phyloP scores from a whole-genome alignment of 64 coral and sea anemone species.

The Pocillopora verrucosa region DNA sequence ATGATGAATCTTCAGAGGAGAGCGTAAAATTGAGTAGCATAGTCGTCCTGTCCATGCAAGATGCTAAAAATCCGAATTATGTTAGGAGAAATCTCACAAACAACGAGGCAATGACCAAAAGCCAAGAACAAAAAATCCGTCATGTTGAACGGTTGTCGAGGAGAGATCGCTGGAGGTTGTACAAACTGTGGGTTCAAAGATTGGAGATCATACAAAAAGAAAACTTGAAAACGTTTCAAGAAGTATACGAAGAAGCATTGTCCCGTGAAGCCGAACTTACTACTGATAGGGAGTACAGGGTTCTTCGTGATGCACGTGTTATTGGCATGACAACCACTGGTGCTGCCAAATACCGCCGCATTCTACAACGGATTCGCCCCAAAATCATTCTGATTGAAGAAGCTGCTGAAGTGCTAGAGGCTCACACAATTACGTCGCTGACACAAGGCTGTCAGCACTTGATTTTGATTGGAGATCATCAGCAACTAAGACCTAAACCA shows the following conservation, averaged over 20 bases:
- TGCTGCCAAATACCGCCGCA: constrained; percentile 51
- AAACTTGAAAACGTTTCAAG: constrained; percentile 26
- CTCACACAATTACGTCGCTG: constrained; percentile 65
- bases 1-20: background rate
- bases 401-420: constrained; percentile 75
- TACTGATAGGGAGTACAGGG: constrained; percentile 18
- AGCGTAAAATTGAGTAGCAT: background rate
- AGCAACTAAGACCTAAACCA: constrained; percentile 84
- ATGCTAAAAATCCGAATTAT: background rate
- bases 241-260: background rate
- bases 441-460: constrained; percentile 75
- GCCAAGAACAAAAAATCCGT: background rate
- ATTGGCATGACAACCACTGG: constrained; percentile 88
- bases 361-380: constrained; percentile 56
- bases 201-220: constrained; percentile 23
- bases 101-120: background rate
- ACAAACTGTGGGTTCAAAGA: constrained; percentile 51
- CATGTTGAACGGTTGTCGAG: background rate
- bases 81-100: constrained; percentile 30
- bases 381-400: background rate
- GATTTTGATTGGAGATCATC: constrained; percentile 89
- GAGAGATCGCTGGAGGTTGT: constrained; percentile 38
- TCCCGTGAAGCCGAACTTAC: background rate
- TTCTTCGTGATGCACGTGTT: constrained; percentile 38
- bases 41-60: background rate